These are phyloP conservation scores for Drosophila borborema DNA, from an alignment of 2,888 invertebrate genomes.

Conservation along the genomic window DNA sequence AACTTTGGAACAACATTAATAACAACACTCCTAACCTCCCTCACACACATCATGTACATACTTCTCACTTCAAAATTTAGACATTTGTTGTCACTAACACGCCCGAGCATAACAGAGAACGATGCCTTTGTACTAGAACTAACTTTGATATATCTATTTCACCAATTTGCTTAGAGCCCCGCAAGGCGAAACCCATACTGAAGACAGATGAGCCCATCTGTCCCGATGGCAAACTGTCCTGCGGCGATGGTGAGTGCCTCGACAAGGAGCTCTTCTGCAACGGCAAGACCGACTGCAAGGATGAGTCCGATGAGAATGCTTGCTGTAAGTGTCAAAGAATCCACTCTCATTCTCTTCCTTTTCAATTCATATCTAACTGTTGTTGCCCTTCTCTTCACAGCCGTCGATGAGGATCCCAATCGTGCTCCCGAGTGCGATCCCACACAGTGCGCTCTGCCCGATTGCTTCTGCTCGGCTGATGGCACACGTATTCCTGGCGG, in stretches of 20 bases:
- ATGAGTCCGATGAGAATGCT: conserved; percentile 97
- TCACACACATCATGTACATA: conserved; percentile 47
- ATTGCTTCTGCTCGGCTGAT: conserved; percentile 97
- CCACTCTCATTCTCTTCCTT: not conserved
- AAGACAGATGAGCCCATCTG: conserved; percentile 97
- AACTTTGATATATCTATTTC: not conserved
- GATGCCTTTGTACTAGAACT: not conserved
- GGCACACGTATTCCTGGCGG: conserved; percentile 95
- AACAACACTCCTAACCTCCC: conserved; percentile 36
- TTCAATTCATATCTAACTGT: not conserved
- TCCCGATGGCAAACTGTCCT: conserved; percentile 94
- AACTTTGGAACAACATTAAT: conserved; percentile 41
- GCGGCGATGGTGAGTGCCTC: conserved; percentile 96
- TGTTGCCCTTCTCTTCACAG: conserved; percentile 85
- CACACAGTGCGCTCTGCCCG: conserved; percentile 94
- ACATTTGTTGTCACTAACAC: conserved; percentile 71
- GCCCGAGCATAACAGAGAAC: not conserved
- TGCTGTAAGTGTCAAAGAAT: conserved; percentile 91
- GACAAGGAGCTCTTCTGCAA: conserved; percentile 97
- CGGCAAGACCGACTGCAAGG: conserved; percentile 96
- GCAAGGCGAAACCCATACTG: conserved; percentile 94
- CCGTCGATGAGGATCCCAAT: conserved; percentile 95
- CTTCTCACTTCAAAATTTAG: conserved; percentile 75
- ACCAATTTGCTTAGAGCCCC: conserved; percentile 89
- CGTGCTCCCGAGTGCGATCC: conserved; percentile 96